phyloP scores from a whole-genome alignment of 2,797 vertebrate genomes.

The Agapornis canus region DNA sequence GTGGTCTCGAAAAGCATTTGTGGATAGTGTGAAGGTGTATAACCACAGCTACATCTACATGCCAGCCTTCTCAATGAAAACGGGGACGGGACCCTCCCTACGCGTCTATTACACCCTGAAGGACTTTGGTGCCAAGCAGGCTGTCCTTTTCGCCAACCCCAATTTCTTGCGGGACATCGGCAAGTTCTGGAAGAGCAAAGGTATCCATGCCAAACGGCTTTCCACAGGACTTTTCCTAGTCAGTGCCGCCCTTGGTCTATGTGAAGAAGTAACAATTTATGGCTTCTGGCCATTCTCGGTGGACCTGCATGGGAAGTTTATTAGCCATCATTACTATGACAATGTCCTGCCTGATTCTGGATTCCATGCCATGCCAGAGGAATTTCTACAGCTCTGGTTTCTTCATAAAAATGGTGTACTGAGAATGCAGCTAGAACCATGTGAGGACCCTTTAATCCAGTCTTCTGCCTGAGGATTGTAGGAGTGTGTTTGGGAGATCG shows the following conservation, averaged over 20 bases:
- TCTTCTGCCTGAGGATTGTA: slow-evolving; percentile 35
- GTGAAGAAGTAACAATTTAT: slow-evolving; percentile 92
- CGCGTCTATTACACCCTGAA: slow-evolving; percentile 88
- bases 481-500: not conserved
- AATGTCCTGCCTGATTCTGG: slow-evolving; percentile 89
- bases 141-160: slow-evolving; percentile 93
- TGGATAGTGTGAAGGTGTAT: slow-evolving; percentile 91
- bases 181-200: slow-evolving; percentile 91
- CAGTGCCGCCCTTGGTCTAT: slow-evolving; percentile 91
- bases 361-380: slow-evolving; percentile 97
- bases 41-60: slow-evolving; percentile 95
- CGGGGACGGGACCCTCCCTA: slow-evolving; percentile 90
- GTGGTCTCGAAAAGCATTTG: slow-evolving; percentile 92
- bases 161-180: slow-evolving; percentile 91
- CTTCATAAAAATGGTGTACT: slow-evolving; percentile 91
- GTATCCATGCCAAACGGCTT: slow-evolving; percentile 90
- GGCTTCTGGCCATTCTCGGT: slow-evolving; percentile 97
- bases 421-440: slow-evolving; percentile 86
- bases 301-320: slow-evolving; percentile 81
- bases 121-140: slow-evolving; percentile 88
- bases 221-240: slow-evolving; percentile 95
- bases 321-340: slow-evolving; percentile 98
- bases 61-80: slow-evolving; percentile 96
- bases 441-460: slow-evolving; percentile 63
- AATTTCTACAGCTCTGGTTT: slow-evolving; percentile 95